Percentiles rank a stretch among this genome's conserved stretches.
phyloP scores from a whole-genome alignment of 2,888 invertebrate species.

The Oegoconia quadripuncta region DNA sequence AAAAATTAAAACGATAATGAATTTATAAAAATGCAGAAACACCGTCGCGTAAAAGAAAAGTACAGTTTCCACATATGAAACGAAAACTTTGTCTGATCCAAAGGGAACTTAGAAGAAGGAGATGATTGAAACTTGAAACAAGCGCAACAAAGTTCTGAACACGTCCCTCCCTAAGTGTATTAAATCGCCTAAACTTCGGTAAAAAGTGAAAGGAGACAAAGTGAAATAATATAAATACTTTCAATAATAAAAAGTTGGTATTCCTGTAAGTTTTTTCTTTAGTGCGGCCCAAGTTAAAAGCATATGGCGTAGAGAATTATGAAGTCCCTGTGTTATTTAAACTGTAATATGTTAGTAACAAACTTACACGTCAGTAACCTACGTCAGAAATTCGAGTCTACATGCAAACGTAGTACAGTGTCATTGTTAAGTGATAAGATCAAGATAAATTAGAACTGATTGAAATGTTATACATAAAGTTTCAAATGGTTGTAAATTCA shows the following conservation, averaged over 20 bases:
- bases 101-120: constrained; percentile 42
- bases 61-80: constrained; percentile 39
- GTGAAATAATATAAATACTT: constrained; percentile 76
- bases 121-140: constrained; percentile 76
- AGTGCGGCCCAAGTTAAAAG: constrained; percentile 27
- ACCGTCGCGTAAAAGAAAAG: constrained; percentile 31
- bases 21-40: constrained; percentile 34
- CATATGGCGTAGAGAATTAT: not conserved
- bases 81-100: constrained; percentile 40
- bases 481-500: no score
- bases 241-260: constrained; percentile 74
- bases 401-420: no score
- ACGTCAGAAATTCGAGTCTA: no score
- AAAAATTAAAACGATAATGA: constrained; percentile 16
- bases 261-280: constrained; percentile 42
- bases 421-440: no score
- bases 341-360: no score
- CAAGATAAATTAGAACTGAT: no score
- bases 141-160: constrained; percentile 48
- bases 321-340: no score
- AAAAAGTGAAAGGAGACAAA: constrained; percentile 66
- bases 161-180: constrained; percentile 72
- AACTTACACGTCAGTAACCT: no score
- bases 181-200: constrained; percentile 62
- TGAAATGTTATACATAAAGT: no score